A percentile compares a stretch with the other conserved stretches of the same genome.
These are phyloP conservation scores for Paracyclopina nana DNA, from an alignment of 1,140 invertebrate genomes.

Conservation along the genomic window DNA sequence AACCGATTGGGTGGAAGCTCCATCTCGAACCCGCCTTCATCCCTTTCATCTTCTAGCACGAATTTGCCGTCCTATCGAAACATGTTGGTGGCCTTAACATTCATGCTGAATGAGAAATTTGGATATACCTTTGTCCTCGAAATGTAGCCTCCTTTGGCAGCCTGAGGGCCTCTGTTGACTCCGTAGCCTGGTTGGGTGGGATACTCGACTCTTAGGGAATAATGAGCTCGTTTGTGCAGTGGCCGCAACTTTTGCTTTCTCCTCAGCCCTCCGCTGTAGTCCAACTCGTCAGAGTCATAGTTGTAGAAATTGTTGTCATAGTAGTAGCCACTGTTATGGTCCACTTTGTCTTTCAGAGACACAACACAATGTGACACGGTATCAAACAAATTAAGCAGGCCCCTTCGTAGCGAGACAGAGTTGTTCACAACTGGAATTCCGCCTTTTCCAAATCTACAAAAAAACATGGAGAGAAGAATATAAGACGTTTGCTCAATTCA, in stretches of 20 bases:
- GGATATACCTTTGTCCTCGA: no score
- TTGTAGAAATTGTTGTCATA: no score
- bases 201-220: no score
- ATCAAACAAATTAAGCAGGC: constrained; percentile 5
- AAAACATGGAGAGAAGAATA: background rate
- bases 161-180: no score
- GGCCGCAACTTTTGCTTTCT: no score
- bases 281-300: background rate
- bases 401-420: constrained; percentile 4
- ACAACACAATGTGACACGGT: constrained; percentile 5
- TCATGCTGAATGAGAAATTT: no score
- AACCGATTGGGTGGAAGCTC: constrained; percentile 13
- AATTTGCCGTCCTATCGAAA: background rate
- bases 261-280: no score
- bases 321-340: no score
- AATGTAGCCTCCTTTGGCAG: no score
- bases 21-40: constrained; percentile 14
- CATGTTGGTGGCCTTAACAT: no score
- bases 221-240: no score
- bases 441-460: constrained; percentile 11
- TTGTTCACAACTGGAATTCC: constrained; percentile 16
- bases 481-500: background rate
- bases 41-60: background rate
- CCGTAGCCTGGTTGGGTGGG: no score
- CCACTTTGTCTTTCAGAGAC: constrained; percentile 2